A percentile compares a stretch with the other conserved stretches of the same genome.
These are phyloP conservation scores for Drosophila flavopinicola DNA, from an alignment of 2,888 invertebrate genomes.

Conservation along the genomic window DNA sequence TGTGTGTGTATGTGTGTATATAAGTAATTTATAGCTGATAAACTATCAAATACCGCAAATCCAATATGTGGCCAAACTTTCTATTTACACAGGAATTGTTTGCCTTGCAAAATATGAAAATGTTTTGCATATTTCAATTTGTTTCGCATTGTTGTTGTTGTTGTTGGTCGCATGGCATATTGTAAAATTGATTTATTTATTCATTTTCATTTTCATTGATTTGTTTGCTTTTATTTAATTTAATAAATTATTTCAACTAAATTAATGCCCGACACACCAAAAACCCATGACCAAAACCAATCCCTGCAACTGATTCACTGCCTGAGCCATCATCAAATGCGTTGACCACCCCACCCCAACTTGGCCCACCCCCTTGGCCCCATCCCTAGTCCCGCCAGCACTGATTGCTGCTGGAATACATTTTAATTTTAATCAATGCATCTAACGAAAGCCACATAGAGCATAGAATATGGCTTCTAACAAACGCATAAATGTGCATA, in stretches of 20 bases:
- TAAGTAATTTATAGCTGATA: constrained; percentile 58
- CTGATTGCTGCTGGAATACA: constrained; percentile 22
- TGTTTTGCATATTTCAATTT: constrained; percentile 57
- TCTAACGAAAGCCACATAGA: constrained; percentile 13
- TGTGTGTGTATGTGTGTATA: neutral
- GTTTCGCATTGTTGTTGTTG: constrained; percentile 30
- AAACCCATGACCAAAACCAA: constrained; percentile 22
- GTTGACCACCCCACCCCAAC: too few species aligned
- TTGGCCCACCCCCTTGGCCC: too few species aligned
- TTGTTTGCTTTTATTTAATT: constrained; percentile 71
- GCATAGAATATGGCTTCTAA: constrained; percentile 2
- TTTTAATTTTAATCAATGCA: constrained; percentile 45
- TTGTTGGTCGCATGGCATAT: constrained; percentile 45
- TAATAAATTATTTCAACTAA: constrained; percentile 71
- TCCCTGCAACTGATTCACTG: constrained; percentile 26
- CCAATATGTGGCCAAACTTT: constrained; percentile 50
- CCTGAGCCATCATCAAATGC: neutral
- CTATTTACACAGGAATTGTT: constrained; percentile 53
- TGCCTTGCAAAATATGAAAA: constrained; percentile 55
- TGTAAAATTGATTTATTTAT: constrained; percentile 74
- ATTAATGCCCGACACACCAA: constrained; percentile 52
- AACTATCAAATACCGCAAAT: constrained; percentile 62
- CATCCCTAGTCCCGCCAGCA: neutral
- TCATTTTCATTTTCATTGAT: constrained; percentile 54
- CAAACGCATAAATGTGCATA: constrained; percentile 1